Base-by-base conservation (phyloP, 2,113 vertebrate genomes). In the Apteryx owenii region DNA sequence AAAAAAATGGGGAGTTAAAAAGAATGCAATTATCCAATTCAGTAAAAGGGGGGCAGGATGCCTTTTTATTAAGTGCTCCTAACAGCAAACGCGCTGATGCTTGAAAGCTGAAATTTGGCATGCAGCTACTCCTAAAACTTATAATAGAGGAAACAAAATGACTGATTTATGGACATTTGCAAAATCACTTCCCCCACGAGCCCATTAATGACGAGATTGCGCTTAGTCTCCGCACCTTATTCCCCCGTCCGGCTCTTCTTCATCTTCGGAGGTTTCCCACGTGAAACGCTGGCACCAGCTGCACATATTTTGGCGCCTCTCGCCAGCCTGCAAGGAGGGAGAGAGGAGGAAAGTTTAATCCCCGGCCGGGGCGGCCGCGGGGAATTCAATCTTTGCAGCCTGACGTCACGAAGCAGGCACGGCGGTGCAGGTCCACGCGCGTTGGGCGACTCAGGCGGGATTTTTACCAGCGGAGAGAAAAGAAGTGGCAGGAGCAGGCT, bases 101-200 rank as follows among this genome's bases (percentile, higher is more conserved):
- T 94, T 71, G 82, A 92, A 95, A 92, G 83, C 72, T 90, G 86
- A 90, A 84, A 94, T 91, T 91, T 95, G 91, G 87, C 87, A 46
- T 64, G 38, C 66, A 94, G 42, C 1, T 1, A 25, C 50, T 91
- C 69, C 25, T 85, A 71, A 90, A 65, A 25, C 40, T 84, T 56
- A 0, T 60, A 78, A 81, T 75, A 90, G 86, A 94, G 94, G 94
- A 96, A 95, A 95, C 60, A 85, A 71, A 95, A 68, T 31, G 81
- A 93, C 44, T 91, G 93, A 96, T 93, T 96, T 95, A 96, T 4
- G 22, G 46, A 40, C 76, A 83, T 69, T 44, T 93, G 90, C 36
- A 79, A 96, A 93, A 95, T 86, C 85, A 68, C 85, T 94, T 96
- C 95, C 88, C 82, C 80, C 31, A 46, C 18, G 40, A 64, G 62